Percentiles rank a stretch among this genome's conserved stretches.
Conservation (phyloP, 2,113 vertebrate species). For the Bubalus kerabau region DNA sequence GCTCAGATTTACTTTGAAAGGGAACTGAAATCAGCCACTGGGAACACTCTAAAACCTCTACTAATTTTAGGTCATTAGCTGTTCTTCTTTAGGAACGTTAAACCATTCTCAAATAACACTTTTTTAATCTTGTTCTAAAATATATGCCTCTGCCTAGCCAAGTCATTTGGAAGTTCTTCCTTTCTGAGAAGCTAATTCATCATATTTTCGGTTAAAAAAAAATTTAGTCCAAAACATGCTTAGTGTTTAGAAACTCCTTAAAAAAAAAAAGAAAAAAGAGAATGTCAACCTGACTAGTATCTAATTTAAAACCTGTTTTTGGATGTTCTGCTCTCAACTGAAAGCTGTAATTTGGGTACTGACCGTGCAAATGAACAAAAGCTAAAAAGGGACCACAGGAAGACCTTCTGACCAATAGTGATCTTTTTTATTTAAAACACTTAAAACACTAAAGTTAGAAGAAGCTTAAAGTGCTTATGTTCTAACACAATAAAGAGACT, state of each 20-base stretch:
- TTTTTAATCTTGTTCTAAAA: slow-evolving; percentile 15
- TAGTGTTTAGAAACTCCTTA: background rate
- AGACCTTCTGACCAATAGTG: background rate
- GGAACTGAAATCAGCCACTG: background rate
- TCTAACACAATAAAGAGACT: background rate
- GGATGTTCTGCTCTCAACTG: background rate
- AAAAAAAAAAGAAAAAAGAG: background rate
- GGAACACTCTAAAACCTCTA: background rate
- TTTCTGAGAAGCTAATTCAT: background rate
- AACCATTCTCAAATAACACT: slow-evolving; percentile 33
- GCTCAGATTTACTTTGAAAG: background rate
- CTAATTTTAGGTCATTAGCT: slow-evolving; percentile 53
- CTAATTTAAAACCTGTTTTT: slow-evolving; percentile 14
- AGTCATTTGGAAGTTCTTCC: background rate
- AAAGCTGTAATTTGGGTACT: background rate
- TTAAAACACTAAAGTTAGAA: background rate
- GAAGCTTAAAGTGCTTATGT: background rate
- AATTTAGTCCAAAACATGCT: background rate
- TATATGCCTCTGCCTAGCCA: background rate
- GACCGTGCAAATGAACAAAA: background rate
- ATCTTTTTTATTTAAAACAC: slow-evolving; percentile 1
- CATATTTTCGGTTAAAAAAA: background rate
- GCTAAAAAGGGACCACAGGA: background rate
- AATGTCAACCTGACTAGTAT: background rate
- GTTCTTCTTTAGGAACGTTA: slow-evolving; percentile 34